These are phyloP conservation scores for Melikaiella ostensackeni DNA, from an alignment of 2,888 invertebrate species.

Conservation along the genomic window DNA sequence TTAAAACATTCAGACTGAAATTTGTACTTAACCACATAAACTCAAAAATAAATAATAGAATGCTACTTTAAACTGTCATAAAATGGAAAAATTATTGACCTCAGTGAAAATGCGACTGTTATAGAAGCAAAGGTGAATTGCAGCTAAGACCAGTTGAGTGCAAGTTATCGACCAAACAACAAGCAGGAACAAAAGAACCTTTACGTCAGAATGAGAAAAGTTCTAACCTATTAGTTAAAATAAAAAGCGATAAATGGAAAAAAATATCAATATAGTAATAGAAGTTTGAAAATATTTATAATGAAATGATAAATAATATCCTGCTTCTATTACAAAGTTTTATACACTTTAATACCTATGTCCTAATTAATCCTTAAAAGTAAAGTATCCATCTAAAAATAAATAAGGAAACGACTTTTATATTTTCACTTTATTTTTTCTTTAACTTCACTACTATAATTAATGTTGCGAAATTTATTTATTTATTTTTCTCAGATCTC, in stretches of 20 bases:
- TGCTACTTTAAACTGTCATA: not conserved
- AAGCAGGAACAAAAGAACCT: not conserved
- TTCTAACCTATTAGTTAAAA: too few relatives aligned
- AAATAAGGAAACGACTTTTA: too few relatives aligned
- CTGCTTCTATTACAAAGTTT: too few relatives aligned
- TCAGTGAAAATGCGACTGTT: not conserved
- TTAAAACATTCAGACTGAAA: not conserved
- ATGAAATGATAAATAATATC: too few relatives aligned
- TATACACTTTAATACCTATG: too few relatives aligned
- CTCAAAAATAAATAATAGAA: not conserved
- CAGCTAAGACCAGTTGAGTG: not conserved
- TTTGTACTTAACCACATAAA: not conserved
- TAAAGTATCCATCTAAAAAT: too few relatives aligned
- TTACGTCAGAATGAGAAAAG: not conserved
- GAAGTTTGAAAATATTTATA: too few relatives aligned
- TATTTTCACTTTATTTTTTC: not conserved
- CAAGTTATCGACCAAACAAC: constrained; percentile 32
- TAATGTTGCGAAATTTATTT: not conserved
- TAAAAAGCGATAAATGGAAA: too few relatives aligned
- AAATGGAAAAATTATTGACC: not conserved
- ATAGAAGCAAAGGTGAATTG: not conserved
- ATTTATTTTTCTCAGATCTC: not conserved
- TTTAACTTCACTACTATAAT: not conserved
- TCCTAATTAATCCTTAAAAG: too few relatives aligned
- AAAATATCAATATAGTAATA: too few relatives aligned